phyloP scores from a whole-genome alignment of 2,797 vertebrate genomes.

The Micrastur ruficollis region DNA sequence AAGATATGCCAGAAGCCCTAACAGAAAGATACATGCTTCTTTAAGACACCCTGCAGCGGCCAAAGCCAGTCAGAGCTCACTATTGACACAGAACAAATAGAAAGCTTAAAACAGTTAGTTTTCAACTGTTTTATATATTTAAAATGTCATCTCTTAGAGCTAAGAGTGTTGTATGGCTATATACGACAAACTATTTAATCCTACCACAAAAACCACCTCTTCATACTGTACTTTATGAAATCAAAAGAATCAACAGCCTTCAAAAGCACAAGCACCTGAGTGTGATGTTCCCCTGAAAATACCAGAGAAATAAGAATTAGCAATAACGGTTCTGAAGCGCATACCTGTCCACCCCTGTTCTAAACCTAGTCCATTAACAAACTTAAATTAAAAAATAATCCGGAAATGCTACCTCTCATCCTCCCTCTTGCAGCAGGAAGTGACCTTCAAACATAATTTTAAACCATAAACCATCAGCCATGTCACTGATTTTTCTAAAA shows the following conservation, averaged over 20 bases:
- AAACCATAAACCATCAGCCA: not conserved
- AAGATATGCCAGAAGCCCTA: not conserved
- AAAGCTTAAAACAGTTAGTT: not conserved
- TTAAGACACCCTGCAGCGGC: not conserved
- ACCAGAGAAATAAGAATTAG: not conserved
- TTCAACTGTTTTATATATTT: not conserved
- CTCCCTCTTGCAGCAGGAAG: not conserved
- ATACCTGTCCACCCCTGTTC: not conserved
- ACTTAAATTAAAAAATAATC: not conserved
- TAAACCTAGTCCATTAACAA: not conserved
- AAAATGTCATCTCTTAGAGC: not conserved
- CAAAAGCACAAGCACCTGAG: not conserved
- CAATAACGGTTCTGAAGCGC: not conserved
- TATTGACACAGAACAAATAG: not conserved
- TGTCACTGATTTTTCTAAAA: not conserved
- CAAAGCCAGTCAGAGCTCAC: not conserved
- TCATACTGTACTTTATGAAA: not conserved
- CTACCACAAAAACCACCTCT: not conserved
- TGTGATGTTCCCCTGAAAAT: not conserved
- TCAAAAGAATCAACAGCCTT: not conserved
- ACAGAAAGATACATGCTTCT: not conserved
- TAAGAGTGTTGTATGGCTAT: not conserved
- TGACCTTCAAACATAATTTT: not conserved
- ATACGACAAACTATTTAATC: not conserved
- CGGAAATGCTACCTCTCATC: not conserved